These are phyloP conservation scores for Macrotrachela quadricornifera DNA, from an alignment of 1,140 invertebrate species.

Conservation along the genomic window DNA sequence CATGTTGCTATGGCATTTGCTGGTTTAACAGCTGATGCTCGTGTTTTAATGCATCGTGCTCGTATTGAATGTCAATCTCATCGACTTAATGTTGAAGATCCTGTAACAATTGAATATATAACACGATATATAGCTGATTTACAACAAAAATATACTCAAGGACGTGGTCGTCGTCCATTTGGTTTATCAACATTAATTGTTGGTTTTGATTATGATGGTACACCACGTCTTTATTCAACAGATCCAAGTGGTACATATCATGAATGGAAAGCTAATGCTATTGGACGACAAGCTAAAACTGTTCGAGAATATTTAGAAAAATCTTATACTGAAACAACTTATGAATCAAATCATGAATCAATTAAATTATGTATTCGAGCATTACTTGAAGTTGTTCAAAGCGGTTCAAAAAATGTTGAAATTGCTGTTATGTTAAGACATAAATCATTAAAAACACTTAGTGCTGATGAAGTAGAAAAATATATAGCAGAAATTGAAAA, in stretches of 20 bases:
- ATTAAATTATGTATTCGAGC: conserved; percentile 86
- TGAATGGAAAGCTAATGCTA: conserved; percentile 97
- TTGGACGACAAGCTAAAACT: conserved; percentile 85
- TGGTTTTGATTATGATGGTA: conserved; percentile 89
- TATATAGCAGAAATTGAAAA: conserved; percentile 84
- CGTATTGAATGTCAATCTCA: conserved; percentile 96
- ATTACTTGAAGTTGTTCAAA: conserved; percentile 90
- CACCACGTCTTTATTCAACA: conserved; percentile 87
- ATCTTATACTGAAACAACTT: conserved; percentile 66
- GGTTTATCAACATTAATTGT: conserved; percentile 91
- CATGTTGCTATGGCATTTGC: conserved; percentile 99
- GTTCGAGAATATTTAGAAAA: conserved; percentile 97
- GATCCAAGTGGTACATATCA: conserved; percentile 97
- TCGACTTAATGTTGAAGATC: conserved; percentile 91
- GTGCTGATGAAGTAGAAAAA: conserved; percentile 64
- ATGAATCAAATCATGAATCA: conserved; percentile 59
- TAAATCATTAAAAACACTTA: conserved; percentile 65
- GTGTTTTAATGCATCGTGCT: conserved; percentile 85
- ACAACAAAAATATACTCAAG: conserved; percentile 86
- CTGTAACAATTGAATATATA: conserved; percentile 95
- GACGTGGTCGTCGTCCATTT: conserved; percentile 89
- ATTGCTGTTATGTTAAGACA: conserved; percentile 51
- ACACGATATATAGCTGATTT: conserved; percentile 71
- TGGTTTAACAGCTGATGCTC: conserved; percentile 86
- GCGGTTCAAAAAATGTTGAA: conserved; percentile 91